Conservation (phyloP, 2,888 invertebrate species). For the Criorhina ranunculi region DNA sequence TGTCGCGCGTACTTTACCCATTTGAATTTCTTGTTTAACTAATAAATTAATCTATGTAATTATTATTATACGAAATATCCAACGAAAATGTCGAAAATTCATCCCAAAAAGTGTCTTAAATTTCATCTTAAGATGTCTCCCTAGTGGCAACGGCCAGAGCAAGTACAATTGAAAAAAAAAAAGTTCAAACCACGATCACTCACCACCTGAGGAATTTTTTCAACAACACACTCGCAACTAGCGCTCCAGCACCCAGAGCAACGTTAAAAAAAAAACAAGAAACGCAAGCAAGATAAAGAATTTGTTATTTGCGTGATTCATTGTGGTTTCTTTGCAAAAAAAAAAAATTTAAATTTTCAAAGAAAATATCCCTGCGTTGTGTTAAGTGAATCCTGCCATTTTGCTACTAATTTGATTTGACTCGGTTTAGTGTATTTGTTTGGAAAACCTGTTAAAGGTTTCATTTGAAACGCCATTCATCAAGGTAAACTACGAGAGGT, state of each 20-base stretch:
- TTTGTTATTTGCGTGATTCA: constrained; percentile 66
- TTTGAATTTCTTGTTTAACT: constrained; percentile 43
- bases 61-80: constrained; percentile 25
- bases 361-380: background rate
- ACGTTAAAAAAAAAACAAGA: constrained; percentile 23
- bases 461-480: background rate
- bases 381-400: constrained; percentile 19
- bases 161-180: constrained; percentile 49
- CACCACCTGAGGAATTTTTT: constrained; percentile 71
- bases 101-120: constrained; percentile 27
- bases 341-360: too few relatives aligned
- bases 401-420: constrained; percentile 8
- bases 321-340: constrained; percentile 21
- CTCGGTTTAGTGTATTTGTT: background rate
- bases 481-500: constrained; percentile 10
- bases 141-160: constrained; percentile 6
- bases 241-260: constrained; percentile 42
- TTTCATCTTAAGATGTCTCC: constrained; percentile 22
- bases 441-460: background rate
- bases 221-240: constrained; percentile 62
- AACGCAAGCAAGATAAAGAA: constrained; percentile 39
- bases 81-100: constrained; percentile 37
- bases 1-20: constrained; percentile 61
- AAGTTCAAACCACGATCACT: constrained; percentile 48
- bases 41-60: constrained; percentile 30